These are phyloP conservation scores for Halcyon senegalensis DNA, from an alignment of 2,113 vertebrate species.

Conservation along the genomic window DNA sequence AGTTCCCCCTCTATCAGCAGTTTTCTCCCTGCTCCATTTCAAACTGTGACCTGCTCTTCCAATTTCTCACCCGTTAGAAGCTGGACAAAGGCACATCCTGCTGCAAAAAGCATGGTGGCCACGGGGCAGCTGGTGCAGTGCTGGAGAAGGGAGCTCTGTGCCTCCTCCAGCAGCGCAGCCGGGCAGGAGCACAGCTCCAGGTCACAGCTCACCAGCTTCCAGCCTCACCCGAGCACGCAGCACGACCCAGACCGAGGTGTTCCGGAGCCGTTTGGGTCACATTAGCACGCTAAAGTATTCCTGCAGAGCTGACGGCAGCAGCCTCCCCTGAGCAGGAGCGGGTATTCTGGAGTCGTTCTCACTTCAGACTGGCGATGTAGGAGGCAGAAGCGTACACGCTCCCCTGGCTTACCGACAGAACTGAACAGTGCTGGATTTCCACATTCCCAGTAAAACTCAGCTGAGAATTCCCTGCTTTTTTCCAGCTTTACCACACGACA, in stretches of 20 bases:
- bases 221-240: background rate
- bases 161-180: background rate
- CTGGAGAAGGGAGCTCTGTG: background rate
- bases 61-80: background rate
- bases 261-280: accelerated
- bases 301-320: accelerated
- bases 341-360: background rate
- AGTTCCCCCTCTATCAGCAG: background rate
- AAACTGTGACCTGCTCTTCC: no score
- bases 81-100: background rate
- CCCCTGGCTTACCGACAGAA: background rate
- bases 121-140: accelerated
- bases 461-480: background rate
- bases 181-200: accelerated
- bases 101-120: background rate
- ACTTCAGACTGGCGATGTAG: background rate
- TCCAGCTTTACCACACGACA: background rate
- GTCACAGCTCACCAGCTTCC: background rate
- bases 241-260: accelerated
- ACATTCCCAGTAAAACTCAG: accelerated
- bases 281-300: background rate
- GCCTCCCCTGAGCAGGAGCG: background rate
- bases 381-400: accelerated
- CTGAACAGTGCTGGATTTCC: background rate
- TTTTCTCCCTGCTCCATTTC: background rate